Evolutionary conservation across 92 coral and sea anemone species (phyloP).

Genomic region (Palythoa heliodiscus): DNA sequence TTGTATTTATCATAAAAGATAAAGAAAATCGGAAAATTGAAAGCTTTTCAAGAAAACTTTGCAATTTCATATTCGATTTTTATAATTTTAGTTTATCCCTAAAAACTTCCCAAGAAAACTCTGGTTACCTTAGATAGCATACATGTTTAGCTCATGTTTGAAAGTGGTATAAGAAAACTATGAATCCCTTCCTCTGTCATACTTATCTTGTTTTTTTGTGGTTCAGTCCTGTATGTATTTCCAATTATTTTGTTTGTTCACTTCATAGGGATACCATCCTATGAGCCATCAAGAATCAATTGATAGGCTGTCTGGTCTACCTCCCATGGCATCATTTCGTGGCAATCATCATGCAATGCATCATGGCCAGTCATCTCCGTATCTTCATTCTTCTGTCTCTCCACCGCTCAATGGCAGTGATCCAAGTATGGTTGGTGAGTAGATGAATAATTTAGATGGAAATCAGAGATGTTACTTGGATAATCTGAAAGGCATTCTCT

Average conservation of each 20-base stretch:
- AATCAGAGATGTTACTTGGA: too few species aligned
- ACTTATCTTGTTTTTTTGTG: neutral
- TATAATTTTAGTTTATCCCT: too few species aligned
- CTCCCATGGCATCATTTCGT: slow-evolving; percentile 98
- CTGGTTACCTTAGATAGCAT: too few species aligned
- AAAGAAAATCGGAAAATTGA: neutral
- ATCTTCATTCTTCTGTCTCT: slow-evolving; percentile 91
- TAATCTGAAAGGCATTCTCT: too few species aligned
- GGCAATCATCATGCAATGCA: slow-evolving; percentile 68
- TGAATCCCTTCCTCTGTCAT: neutral
- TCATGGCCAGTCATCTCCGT: slow-evolving; percentile 91
- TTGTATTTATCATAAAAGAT: neutral
- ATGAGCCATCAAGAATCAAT: slow-evolving; percentile 86
- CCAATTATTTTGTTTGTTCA: neutral
- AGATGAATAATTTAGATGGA: too few species aligned
- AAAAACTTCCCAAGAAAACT: too few species aligned
- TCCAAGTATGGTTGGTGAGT: slow-evolving; percentile 84
- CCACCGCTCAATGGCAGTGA: slow-evolving; percentile 97
- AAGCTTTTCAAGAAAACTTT: too few species aligned
- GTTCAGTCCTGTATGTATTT: neutral
- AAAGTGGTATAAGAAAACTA: neutral
- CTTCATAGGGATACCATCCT: slow-evolving; percentile 77
- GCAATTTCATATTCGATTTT: too few species aligned
- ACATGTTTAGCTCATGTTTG: too few species aligned
- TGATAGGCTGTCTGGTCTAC: slow-evolving; percentile 86